phyloP scores from a whole-genome alignment of 1,140 invertebrate species.

The Drosophila tropicalis region DNA sequence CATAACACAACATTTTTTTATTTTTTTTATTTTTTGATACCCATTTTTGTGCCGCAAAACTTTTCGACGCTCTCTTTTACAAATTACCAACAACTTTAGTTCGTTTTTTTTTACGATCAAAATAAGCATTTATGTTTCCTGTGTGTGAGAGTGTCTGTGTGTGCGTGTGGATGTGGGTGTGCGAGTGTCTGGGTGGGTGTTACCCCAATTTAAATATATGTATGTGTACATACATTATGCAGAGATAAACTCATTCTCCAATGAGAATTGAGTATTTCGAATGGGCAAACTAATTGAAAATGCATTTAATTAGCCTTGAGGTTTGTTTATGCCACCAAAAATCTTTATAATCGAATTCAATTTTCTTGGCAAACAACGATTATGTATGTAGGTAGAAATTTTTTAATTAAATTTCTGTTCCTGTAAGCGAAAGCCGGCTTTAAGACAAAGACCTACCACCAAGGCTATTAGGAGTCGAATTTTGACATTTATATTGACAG shows the following conservation, averaged over 20 bases:
- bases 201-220: not conserved
- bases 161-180: not conserved
- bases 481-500: constrained; percentile 83
- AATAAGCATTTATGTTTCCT: constrained; percentile 59
- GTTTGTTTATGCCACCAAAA: constrained; percentile 40
- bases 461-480: constrained; percentile 63
- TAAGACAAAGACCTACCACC: constrained; percentile 39
- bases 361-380: constrained; percentile 28
- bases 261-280: not conserved
- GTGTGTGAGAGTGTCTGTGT: not conserved
- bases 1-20: constrained; percentile 63
- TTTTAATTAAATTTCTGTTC: constrained; percentile 66
- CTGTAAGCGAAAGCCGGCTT: constrained; percentile 40
- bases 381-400: constrained; percentile 20
- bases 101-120: constrained; percentile 65
- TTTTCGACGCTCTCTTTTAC: constrained; percentile 83
- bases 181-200: constrained; percentile 30
- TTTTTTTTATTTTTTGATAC: constrained; percentile 32
- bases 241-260: constrained; percentile 10
- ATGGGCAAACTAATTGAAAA: constrained; percentile 50
- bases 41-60: constrained; percentile 68
- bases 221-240: not conserved
- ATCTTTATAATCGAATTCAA: constrained; percentile 61
- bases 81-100: constrained; percentile 83
- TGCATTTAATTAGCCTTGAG: constrained; percentile 51